Base-by-base conservation (phyloP, 2,113 vertebrate genomes). In the Balaenoptera acutorostrata region DNA sequence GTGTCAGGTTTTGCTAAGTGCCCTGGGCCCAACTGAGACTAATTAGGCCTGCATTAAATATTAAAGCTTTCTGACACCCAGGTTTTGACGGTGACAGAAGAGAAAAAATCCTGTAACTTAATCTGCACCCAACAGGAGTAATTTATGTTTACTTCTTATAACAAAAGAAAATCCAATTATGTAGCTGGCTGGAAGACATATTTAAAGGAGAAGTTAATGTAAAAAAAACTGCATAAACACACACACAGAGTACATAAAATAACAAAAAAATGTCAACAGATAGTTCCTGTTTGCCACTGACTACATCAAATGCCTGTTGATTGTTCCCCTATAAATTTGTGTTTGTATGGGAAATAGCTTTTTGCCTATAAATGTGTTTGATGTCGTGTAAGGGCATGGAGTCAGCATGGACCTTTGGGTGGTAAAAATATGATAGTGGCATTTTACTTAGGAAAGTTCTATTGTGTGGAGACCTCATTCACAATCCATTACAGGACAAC, bases 21-120 rank as follows among this genome's bases (percentile, higher is more conserved):
- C 98, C 98, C 98, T 98, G 97, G 98, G 98, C 98, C 95, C 98
- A 98, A 96, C 92, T 94, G 98, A 98, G 98, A 99, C 98, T 99
- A 99, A 99, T 99, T 99, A 99, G 98, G 98, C 98, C 97, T 98
- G 98, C 98, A 99, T 99, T 99, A 99, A 99, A 99, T 99, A 99
- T 99, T 99, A 99, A 99, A 99, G 98, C 95, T 98, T 93, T 98
- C 98, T 99, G 99, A 99, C 98, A 99, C 96, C 86, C 96, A 98
- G 96, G 97, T 98, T 99, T 98, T 98, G 98, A 98, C 0, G 3
- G 97, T 98, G 98, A 99, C 98, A 98, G 98, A 99, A 98, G 97
- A 98, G 98, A 99, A 98, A 98, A 98, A 99, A 98, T 98, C 97
- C 98, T 97, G 96, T 98, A 98, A 98, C 98, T 98, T 98, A 98